These are phyloP conservation scores for Acrossocheilus fasciatus DNA, from an alignment of 2,797 vertebrate genomes.

Conservation along the genomic window DNA sequence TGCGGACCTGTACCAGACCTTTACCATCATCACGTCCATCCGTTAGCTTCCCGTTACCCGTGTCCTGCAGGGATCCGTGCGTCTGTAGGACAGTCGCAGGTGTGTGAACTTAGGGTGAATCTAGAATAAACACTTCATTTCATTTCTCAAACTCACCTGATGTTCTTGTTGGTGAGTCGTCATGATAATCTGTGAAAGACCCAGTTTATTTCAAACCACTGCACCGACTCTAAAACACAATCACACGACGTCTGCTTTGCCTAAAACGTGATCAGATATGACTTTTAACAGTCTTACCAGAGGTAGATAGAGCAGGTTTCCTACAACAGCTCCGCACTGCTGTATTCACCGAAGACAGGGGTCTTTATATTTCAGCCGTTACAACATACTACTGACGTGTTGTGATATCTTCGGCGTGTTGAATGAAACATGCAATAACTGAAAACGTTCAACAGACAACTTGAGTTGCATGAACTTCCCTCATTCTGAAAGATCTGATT, in stretches of 20 bases:
- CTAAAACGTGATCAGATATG: too few relatives aligned
- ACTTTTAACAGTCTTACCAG: background rate
- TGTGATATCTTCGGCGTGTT: background rate
- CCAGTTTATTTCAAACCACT: background rate
- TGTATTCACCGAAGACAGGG: background rate
- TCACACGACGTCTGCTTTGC: too few relatives aligned
- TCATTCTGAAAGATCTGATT: constrained; percentile 8
- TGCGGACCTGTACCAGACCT: background rate
- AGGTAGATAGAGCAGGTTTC: background rate
- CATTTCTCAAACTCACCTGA: constrained; percentile 14
- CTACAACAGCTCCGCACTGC: background rate
- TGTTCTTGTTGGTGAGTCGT: background rate
- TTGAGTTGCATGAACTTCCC: background rate
- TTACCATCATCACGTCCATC: background rate
- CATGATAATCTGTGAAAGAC: background rate
- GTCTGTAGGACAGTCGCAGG: background rate
- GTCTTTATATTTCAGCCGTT: constrained; percentile 4
- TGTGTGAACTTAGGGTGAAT: background rate
- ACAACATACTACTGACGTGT: background rate
- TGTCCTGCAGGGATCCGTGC: background rate
- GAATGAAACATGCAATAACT: background rate
- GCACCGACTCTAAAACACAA: background rate
- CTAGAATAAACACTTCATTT: background rate
- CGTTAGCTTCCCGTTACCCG: background rate
- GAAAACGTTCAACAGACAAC: background rate